Base-by-base conservation (phyloP, 2,113 vertebrate species). In the Zingel zingel region DNA sequence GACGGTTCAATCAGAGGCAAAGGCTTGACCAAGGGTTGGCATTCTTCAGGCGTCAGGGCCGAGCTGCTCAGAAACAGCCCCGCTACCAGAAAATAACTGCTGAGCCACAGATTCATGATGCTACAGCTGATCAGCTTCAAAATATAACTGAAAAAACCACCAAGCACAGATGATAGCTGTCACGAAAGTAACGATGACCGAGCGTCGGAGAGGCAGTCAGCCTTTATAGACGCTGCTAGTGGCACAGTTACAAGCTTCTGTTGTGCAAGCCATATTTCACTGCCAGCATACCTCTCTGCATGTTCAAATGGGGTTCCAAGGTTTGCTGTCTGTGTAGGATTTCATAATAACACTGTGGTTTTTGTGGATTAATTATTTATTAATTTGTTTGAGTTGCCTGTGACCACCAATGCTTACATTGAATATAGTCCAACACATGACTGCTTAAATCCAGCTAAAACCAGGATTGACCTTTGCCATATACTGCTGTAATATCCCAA, bases 21-120 rank as follows among this genome's bases (percentile, higher is more conserved):
- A 2, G 83, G 87, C 0, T 13, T 21, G 18, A 81, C 8, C 25
- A 89, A 13, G 0, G 48, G 58, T 36, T 64, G 15, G 27, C 90
- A 91, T 77, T 88, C 85, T 25, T 91, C 85, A 21, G 58, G 62
- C 0, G 83, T 73, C 18, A 43, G 57, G 16, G 85, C 83, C 0
- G 47, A 82, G 56, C 58, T 45, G 68, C 63, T 61, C 36, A 78
- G 67, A 54, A 86, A 64, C 59, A 88, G 6, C 2, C 33, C 79
- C 0, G 45, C 85, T 0, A 75, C 8, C 73, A 89, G 64, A 63
- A 88, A 14, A 14, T 6, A 45, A 62, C 6, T 0, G 23, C 63
- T 10, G n/a, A 82, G 33, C 47, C 63, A 65, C 67, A 71, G 63
- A 6, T 47, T 74, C 90, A 89, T 91, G 71, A 53, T 73, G 71